Evolutionary conservation across 2,888 invertebrate genomes (phyloP).

Genomic region (Habroteleia sp.): DNA sequence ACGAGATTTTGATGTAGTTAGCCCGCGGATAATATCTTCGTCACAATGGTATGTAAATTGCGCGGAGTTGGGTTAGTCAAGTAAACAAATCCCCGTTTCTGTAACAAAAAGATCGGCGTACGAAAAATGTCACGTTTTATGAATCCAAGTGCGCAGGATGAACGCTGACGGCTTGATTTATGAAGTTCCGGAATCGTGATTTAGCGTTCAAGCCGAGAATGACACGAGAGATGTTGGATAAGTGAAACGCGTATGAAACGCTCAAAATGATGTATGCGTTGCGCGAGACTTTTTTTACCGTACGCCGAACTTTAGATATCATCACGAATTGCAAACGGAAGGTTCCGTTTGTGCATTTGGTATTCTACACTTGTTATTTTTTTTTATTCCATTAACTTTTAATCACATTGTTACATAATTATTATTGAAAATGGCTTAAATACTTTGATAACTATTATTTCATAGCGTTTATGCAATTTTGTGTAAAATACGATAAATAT

Average conservation of each 20-base stretch:
- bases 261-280: conserved; percentile 60
- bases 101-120: conserved; percentile 43
- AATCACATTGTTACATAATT: too few species aligned
- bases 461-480: too few species aligned
- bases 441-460: too few species aligned
- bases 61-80: conserved; percentile 8
- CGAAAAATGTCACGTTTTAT: conserved; percentile 63
- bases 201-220: conserved; percentile 63
- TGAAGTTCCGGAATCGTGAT: conserved; percentile 64
- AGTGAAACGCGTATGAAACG: conserved; percentile 62
- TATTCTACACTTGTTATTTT: too few species aligned
- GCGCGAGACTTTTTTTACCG: conserved; percentile 34
- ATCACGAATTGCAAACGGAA: conserved; percentile 51
- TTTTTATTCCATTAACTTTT: too few species aligned
- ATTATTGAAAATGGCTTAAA: too few species aligned
- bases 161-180: conserved; percentile 65
- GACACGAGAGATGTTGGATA: conserved; percentile 60
- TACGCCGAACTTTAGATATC: conserved; percentile 50
- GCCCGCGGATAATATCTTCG: too few species aligned
- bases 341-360: conserved; percentile 6
- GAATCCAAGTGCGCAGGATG: conserved; percentile 61
- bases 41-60: too few species aligned
- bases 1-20: too few species aligned
- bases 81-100: conserved; percentile 43
- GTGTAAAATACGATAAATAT: too few species aligned